These are phyloP conservation scores for Drosophila fulvimacula DNA, from an alignment of 2,888 invertebrate species.

Conservation along the genomic window DNA sequence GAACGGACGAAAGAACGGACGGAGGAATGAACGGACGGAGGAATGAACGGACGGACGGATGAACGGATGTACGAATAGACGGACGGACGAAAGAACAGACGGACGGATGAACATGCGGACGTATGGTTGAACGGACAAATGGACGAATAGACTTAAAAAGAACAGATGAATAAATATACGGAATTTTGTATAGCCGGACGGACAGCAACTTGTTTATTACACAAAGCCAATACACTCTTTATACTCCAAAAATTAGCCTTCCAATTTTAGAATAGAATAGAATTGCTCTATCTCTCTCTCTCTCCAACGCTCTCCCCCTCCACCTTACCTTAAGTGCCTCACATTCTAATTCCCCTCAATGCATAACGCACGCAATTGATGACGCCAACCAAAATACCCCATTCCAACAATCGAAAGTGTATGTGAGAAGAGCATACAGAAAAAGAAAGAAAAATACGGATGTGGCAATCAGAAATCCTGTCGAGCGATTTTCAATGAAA, in stretches of 20 bases:
- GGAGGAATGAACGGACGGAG: not conserved
- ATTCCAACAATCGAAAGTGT: not conserved
- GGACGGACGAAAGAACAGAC: not conserved
- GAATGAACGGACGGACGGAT: not conserved
- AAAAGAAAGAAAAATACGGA: slow-evolving; percentile 70
- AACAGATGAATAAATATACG: not conserved
- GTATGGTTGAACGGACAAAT: too few relatives aligned
- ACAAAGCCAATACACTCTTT: not conserved
- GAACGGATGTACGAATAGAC: not conserved
- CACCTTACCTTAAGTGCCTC: not conserved
- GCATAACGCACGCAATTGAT: not conserved
- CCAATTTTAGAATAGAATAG: not conserved
- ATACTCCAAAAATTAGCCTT: not conserved
- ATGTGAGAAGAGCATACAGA: not conserved
- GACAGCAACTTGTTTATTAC: too few relatives aligned
- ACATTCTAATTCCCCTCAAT: not conserved
- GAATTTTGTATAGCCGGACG: not conserved
- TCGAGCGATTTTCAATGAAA: slow-evolving; percentile 81
- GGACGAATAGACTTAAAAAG: too few relatives aligned
- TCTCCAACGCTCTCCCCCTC: not conserved
- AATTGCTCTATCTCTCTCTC: not conserved
- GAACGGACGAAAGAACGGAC: too few relatives aligned
- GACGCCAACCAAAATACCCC: slow-evolving; percentile 16
- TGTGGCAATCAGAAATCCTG: slow-evolving; percentile 83
- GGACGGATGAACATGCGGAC: not conserved